phyloP scores from a whole-genome alignment of 2,888 invertebrate genomes.

The Clivina fossor region DNA sequence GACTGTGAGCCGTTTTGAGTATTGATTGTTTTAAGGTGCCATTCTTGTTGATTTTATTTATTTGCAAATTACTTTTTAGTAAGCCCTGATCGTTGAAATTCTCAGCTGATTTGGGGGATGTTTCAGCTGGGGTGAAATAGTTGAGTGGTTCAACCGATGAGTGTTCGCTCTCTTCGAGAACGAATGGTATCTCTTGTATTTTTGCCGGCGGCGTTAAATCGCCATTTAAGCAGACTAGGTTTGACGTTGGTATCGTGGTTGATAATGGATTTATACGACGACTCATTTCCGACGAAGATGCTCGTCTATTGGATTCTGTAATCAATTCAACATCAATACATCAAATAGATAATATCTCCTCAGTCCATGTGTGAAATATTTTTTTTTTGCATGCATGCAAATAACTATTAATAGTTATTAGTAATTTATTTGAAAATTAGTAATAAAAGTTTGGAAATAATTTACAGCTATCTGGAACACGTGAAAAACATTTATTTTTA shows the following conservation, averaged over 20 bases:
- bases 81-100: slow-evolving; percentile 30
- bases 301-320: slow-evolving; percentile 19
- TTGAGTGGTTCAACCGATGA: slow-evolving; percentile 46
- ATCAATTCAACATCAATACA: too few species aligned
- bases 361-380: too few species aligned
- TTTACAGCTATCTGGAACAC: too few species aligned
- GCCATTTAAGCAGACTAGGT: neutral
- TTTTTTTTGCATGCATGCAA: too few species aligned
- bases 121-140: slow-evolving; percentile 35
- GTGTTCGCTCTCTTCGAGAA: slow-evolving; percentile 51
- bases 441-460: too few species aligned
- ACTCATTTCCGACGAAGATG: slow-evolving; percentile 23
- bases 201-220: slow-evolving; percentile 26
- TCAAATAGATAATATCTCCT: too few species aligned
- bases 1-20: slow-evolving; percentile 39
- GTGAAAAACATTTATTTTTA: too few species aligned
- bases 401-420: too few species aligned
- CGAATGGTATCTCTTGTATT: slow-evolving; percentile 49
- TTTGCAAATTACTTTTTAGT: slow-evolving; percentile 1
- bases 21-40: slow-evolving; percentile 38
- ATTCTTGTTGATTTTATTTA: slow-evolving; percentile 19
- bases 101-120: slow-evolving; percentile 4
- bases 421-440: too few species aligned
- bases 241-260: neutral
- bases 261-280: neutral